Percentiles rank a stretch among this genome's conserved stretches.
Conservation (phyloP, 1,140 invertebrate species). For the Temnothorax nylanderi region DNA sequence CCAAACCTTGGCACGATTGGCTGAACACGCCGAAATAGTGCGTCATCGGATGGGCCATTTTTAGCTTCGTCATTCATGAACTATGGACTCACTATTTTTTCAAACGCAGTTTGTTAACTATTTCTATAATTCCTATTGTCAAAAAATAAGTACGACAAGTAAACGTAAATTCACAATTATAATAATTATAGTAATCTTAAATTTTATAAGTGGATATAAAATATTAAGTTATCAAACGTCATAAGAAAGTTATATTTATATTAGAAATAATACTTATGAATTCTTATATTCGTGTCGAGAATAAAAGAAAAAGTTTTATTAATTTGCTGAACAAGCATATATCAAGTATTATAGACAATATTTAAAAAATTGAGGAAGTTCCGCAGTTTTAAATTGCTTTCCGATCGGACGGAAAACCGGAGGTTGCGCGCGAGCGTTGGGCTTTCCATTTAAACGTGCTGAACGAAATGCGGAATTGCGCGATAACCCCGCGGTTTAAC, state of each 20-base stretch:
- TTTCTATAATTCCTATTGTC: neutral
- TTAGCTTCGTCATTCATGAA: slow-evolving; percentile 46
- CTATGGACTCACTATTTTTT: slow-evolving; percentile 45
- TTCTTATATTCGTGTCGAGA: neutral
- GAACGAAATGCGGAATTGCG: slow-evolving; percentile 20
- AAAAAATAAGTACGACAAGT: neutral
- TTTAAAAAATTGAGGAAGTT: neutral
- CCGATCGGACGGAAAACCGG: neutral
- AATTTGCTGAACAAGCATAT: neutral
- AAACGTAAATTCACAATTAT: neutral
- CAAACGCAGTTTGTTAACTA: neutral
- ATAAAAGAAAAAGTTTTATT: neutral
- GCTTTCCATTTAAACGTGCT: slow-evolving; percentile 45
- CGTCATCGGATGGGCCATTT: slow-evolving; percentile 50
- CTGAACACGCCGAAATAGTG: slow-evolving; percentile 46
- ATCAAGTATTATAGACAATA: no score
- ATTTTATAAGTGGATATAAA: neutral
- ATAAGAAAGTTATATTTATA: neutral
- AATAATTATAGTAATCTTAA: neutral
- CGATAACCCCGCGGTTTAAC: slow-evolving; percentile 69
- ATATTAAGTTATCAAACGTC: neutral
- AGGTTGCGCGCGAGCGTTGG: neutral
- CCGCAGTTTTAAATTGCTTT: neutral
- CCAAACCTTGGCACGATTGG: slow-evolving; percentile 47
- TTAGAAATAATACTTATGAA: neutral